Evolutionary conservation across 2,888 invertebrate species (phyloP).

Genomic region (Julus scandinavius): DNA sequence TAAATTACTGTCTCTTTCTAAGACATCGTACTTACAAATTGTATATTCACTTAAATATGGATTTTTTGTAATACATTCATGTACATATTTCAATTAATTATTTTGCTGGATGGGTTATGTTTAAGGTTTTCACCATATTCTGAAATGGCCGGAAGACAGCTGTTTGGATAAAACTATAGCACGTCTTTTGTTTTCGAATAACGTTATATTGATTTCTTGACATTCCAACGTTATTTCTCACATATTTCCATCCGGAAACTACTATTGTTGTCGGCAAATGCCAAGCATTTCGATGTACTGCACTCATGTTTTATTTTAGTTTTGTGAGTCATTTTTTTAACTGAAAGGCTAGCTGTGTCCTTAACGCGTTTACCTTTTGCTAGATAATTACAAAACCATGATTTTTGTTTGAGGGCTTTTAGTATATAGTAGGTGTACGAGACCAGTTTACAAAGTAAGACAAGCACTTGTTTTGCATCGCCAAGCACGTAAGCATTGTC

Average conservation of each 20-base stretch:
- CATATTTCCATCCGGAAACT: neutral
- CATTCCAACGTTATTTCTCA: neutral
- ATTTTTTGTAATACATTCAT: too few species aligned
- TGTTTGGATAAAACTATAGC: too few species aligned
- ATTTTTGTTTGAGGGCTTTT: neutral
- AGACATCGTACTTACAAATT: too few species aligned
- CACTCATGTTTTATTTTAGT: neutral
- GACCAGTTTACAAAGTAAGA: neutral
- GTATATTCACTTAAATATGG: too few species aligned
- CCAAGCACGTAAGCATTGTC: constrained; percentile 40
- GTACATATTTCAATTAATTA: too few species aligned
- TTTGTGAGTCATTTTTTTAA: constrained; percentile 26
- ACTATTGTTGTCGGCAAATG: neutral
- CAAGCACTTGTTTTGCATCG: neutral
- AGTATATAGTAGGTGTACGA: neutral
- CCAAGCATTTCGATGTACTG: neutral
- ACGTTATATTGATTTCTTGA: neutral
- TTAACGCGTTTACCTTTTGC: neutral
- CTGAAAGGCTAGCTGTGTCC: neutral
- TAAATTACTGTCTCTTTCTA: too few species aligned
- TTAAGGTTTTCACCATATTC: too few species aligned
- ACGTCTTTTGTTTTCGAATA: too few species aligned
- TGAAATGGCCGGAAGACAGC: too few species aligned
- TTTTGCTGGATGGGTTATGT: too few species aligned
- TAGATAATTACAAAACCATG: neutral